Conservation (phyloP, 2,797 vertebrate species). For the Geotrypetes seraphini region DNA sequence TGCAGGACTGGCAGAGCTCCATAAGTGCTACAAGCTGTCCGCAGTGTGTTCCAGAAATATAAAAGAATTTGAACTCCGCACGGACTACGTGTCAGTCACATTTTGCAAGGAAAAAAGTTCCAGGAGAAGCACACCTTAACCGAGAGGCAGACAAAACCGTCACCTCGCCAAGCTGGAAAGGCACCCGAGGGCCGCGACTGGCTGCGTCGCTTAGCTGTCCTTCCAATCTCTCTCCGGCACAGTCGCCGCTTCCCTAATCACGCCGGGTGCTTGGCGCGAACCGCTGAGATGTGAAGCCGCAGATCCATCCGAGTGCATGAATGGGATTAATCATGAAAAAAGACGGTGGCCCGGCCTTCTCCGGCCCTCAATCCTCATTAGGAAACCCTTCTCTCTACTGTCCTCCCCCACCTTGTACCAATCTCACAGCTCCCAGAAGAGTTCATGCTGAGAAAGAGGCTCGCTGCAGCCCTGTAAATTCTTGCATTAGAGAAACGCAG, state of each 20-base stretch:
- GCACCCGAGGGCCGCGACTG: neutral
- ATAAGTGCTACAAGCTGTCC: too few species aligned
- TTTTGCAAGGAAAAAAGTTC: too few species aligned
- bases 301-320: neutral
- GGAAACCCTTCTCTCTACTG: neutral
- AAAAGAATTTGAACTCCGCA: too few species aligned
- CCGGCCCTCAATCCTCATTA: neutral
- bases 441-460: neutral
- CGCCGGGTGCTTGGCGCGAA: neutral
- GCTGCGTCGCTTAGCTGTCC: neutral
- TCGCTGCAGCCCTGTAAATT: neutral
- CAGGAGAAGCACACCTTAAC: neutral
- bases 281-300: neutral
- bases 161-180: too few species aligned
- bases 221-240: neutral
- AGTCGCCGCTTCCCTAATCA: neutral
- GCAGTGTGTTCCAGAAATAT: too few species aligned
- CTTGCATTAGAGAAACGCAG: neutral
- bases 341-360: neutral
- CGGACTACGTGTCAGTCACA: too few species aligned
- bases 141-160: neutral
- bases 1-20: too few species aligned
- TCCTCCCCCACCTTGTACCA: too few species aligned
- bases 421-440: too few species aligned
- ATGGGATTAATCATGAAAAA: too few species aligned